These are phyloP conservation scores for Trogon surrucura DNA, from an alignment of 2,113 vertebrate species.

Conservation along the genomic window DNA sequence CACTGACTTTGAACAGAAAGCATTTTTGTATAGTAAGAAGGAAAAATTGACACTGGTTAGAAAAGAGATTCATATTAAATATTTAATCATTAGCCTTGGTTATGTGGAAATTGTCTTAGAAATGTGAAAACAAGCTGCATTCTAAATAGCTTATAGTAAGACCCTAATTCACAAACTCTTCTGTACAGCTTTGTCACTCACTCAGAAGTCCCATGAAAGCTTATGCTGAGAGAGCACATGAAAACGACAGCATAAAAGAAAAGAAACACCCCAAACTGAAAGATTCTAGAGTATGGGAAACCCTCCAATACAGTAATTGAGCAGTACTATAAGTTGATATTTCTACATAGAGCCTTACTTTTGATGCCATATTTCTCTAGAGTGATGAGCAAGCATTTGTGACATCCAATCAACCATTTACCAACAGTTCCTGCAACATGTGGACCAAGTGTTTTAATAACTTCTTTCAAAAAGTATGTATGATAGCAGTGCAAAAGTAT, in stretches of 20 bases:
- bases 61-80: neutral
- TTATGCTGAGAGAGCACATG: neutral
- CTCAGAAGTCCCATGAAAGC: neutral
- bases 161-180: neutral
- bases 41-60: neutral
- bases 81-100: neutral
- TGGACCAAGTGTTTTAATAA: neutral
- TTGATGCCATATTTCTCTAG: neutral
- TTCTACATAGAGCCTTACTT: neutral
- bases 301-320: neutral
- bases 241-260: neutral
- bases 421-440: neutral
- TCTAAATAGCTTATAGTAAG: neutral
- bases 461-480: neutral
- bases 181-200: neutral
- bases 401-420: neutral
- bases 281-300: neutral
- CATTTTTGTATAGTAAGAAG: rapidly evolving
- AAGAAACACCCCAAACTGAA: neutral
- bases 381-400: neutral
- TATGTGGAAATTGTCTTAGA: neutral
- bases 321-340: neutral
- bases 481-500: neutral
- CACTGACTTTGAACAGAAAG: neutral
- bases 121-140: neutral